Evolutionary conservation across 2,113 vertebrate genomes (phyloP).

Genomic region (Chiloscyllium plagiosum): DNA sequence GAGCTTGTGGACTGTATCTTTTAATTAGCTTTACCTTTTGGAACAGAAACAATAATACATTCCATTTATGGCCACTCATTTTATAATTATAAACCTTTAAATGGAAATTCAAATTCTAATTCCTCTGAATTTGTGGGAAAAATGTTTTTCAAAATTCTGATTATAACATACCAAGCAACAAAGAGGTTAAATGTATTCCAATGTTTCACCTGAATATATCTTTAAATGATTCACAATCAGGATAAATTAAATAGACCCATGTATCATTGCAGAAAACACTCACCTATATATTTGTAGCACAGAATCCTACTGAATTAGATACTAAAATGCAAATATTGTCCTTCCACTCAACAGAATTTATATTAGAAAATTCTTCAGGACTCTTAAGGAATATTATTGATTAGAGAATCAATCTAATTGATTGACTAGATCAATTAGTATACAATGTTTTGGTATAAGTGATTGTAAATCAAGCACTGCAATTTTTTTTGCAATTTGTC

Average conservation of each 20-base stretch:
- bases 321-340: background rate
- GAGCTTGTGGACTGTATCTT: background rate
- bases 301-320: background rate
- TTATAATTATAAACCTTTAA: background rate
- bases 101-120: background rate
- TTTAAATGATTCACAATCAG: too few species aligned
- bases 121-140: background rate
- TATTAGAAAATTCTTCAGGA: background rate
- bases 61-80: background rate
- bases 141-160: background rate
- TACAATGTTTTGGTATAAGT: constrained; percentile 23
- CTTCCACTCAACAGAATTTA: background rate
- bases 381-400: background rate
- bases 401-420: background rate
- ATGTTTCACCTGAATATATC: constrained; percentile 26
- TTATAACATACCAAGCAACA: background rate
- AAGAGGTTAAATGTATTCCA: background rate
- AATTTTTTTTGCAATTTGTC: background rate
- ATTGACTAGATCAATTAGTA: too few species aligned
- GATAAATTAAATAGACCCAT: background rate
- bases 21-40: background rate
- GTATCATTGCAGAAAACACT: background rate
- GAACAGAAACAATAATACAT: background rate
- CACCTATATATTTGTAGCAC: background rate
- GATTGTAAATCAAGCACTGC: background rate